Evolutionary conservation across 2,113 vertebrate species (phyloP).

Genomic region (Syngnathus floridae): DNA sequence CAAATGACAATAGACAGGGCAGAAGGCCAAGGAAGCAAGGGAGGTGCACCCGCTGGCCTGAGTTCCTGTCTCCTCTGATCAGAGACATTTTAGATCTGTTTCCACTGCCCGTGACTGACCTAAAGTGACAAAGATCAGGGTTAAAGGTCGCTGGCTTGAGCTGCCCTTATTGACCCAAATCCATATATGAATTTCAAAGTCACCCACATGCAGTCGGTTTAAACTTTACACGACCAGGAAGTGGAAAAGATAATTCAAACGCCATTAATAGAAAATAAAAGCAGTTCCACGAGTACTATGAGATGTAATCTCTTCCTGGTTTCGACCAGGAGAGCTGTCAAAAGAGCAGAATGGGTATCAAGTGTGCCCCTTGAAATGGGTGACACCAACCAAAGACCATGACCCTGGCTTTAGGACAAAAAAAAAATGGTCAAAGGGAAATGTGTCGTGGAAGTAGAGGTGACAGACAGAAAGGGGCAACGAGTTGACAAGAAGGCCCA

Average conservation of each 20-base stretch:
- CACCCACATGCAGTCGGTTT: constrained; percentile 8
- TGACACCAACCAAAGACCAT: constrained; percentile 55
- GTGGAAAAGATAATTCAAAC: background rate
- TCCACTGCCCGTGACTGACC: constrained; percentile 27
- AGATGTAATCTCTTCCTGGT: constrained; percentile 48
- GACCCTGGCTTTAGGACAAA: constrained; percentile 43
- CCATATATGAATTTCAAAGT: constrained; percentile 20
- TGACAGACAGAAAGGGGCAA: constrained; percentile 18
- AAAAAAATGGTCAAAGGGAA: constrained; percentile 36
- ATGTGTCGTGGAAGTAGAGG: constrained; percentile 30
- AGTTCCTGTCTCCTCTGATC: constrained; percentile 47
- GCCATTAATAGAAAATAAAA: constrained; percentile 30
- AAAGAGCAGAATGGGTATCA: constrained; percentile 56
- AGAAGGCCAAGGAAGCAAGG: constrained; percentile 46
- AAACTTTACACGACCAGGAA: background rate
- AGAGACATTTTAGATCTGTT: constrained; percentile 61
- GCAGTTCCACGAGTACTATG: constrained; percentile 31
- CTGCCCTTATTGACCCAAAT: constrained; percentile 17
- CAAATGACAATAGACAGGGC: constrained; percentile 50
- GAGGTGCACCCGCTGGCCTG: constrained; percentile 32
- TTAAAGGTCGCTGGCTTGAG: constrained; percentile 40
- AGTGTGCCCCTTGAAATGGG: constrained; percentile 49
- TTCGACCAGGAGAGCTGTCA: constrained; percentile 56
- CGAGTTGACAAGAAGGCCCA: constrained; percentile 21
- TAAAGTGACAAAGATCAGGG: constrained; percentile 40